phyloP scores from a whole-genome alignment of 2,888 invertebrate species.

The Trichogramma dendrolimi region DNA sequence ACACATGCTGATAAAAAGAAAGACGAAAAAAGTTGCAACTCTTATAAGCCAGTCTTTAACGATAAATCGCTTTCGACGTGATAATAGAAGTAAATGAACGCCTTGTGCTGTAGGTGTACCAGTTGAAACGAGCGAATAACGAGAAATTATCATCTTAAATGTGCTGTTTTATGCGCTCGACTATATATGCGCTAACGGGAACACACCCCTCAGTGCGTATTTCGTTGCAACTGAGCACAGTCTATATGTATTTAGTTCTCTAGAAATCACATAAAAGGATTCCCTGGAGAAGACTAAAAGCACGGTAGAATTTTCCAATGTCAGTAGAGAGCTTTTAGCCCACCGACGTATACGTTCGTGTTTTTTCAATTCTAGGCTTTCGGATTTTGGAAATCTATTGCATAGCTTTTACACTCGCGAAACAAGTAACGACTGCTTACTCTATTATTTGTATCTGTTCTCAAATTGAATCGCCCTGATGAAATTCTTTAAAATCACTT shows the following conservation, averaged over 20 bases:
- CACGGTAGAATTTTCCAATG: constrained; percentile 15
- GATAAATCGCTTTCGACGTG: too few relatives aligned
- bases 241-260: neutral
- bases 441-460: neutral
- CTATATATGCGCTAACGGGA: constrained; percentile 31
- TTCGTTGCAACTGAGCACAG: constrained; percentile 14
- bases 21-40: too few relatives aligned
- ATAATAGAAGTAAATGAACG: constrained; percentile 49
- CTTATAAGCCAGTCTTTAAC: too few relatives aligned
- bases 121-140: constrained; percentile 44
- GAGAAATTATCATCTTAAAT: constrained; percentile 27
- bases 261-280: constrained; percentile 11
- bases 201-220: constrained; percentile 26
- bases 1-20: too few relatives aligned
- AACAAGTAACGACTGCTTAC: too few relatives aligned
- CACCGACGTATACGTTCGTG: neutral
- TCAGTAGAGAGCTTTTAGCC: neutral
- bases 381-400: too few relatives aligned
- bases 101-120: constrained; percentile 26
- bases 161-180: neutral
- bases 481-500: constrained; percentile 1
- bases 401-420: too few relatives aligned
- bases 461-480: neutral
- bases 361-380: neutral
- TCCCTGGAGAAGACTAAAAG: constrained; percentile 9